phyloP scores from a whole-genome alignment of 2,113 vertebrate species.

The Pluvianellus socialis region DNA sequence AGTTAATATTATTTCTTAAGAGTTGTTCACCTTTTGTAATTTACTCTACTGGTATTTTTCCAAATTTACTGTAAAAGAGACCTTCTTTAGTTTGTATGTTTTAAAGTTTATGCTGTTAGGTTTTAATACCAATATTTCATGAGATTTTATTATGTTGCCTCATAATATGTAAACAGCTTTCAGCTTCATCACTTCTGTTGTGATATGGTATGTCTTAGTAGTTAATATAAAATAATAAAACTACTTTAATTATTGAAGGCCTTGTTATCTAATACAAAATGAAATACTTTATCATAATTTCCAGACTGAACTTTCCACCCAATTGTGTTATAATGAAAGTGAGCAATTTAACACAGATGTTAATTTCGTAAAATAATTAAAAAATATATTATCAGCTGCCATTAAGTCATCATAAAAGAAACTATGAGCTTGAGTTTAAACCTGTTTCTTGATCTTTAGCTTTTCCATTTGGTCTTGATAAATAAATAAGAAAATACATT shows the following conservation, averaged over 20 bases:
- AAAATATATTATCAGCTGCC: not conserved
- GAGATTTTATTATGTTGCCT: not conserved
- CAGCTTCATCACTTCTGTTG: not conserved
- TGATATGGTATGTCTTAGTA: not conserved
- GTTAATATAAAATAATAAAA: not conserved
- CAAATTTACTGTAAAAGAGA: not conserved
- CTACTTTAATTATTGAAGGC: not conserved
- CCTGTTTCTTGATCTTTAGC: not conserved
- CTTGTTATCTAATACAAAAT: not conserved
- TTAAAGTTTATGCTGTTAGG: not conserved
- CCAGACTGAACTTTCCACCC: rapidly evolving
- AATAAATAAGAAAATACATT: not conserved
- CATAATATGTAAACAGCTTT: not conserved
- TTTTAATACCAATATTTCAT: not conserved
- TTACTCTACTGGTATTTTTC: not conserved
- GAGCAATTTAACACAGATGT: not conserved
- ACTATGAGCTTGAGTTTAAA: not conserved
- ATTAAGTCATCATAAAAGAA: not conserved
- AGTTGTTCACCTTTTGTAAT: not conserved
- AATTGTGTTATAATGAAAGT: not conserved
- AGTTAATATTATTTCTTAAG: not conserved
- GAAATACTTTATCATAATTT: not conserved
- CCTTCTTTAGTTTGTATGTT: not conserved
- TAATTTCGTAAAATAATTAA: not conserved
- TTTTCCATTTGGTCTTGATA: not conserved